Conservation (phyloP, 2,797 vertebrate species). For the Anisognathus igniventris region DNA sequence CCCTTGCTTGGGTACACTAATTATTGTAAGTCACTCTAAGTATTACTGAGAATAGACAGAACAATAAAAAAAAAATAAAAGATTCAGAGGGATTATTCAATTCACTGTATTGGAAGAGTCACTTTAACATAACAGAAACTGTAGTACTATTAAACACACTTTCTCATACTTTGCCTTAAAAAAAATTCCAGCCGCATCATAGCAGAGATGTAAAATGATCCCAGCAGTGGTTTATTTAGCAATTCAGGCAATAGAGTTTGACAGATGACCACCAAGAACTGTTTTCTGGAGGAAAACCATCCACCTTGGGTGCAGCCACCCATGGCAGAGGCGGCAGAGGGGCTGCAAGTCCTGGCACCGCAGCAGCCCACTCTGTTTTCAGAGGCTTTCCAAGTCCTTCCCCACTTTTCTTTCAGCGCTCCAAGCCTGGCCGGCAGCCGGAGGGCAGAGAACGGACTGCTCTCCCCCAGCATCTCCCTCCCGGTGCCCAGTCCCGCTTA, state of each 20-base stretch:
- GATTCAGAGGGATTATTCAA: neutral
- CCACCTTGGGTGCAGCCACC: neutral
- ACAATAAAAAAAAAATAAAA: neutral
- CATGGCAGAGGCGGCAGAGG: neutral
- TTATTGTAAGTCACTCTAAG: neutral
- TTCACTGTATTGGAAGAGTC: neutral
- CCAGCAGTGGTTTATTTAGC: neutral
- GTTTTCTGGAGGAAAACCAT: conserved; percentile 14
- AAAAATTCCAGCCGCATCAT: neutral
- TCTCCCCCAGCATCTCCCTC: neutral
- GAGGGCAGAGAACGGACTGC: neutral
- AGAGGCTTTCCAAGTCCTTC: neutral
- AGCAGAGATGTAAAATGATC: conserved; percentile 8
- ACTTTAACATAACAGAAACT: neutral
- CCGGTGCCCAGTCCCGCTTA: neutral
- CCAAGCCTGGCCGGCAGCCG: neutral
- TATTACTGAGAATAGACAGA: neutral
- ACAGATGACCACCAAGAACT: neutral
- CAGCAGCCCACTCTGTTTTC: neutral
- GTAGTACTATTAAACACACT: neutral
- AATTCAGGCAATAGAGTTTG: neutral
- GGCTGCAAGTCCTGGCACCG: neutral
- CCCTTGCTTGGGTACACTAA: neutral
- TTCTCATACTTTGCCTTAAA: neutral
- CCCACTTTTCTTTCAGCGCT: neutral